These are phyloP conservation scores for Apis laboriosa DNA, from an alignment of 1,140 invertebrate species.

Conservation along the genomic window DNA sequence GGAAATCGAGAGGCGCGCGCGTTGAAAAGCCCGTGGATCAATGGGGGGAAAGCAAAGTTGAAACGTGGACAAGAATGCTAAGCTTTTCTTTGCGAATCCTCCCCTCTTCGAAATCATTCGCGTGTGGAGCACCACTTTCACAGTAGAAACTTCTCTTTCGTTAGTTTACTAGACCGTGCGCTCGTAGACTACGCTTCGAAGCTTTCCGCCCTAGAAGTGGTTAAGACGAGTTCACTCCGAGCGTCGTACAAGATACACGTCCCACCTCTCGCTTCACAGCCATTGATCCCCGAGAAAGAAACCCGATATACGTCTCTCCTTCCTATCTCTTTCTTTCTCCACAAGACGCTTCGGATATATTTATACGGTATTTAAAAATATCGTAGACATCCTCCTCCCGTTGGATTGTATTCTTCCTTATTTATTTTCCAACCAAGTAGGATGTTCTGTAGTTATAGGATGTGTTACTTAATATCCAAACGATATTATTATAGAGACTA, in stretches of 20 bases:
- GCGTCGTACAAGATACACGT: constrained; percentile 7
- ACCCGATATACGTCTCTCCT: too few relatives aligned
- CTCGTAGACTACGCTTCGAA: constrained; percentile 37
- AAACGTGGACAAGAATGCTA: constrained; percentile 33
- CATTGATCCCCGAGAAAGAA: background rate
- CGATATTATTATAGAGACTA: too few relatives aligned
- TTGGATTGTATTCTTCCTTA: too few relatives aligned
- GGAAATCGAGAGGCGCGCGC: constrained; percentile 30
- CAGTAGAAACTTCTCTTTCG: constrained; percentile 55
- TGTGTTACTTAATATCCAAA: too few relatives aligned
- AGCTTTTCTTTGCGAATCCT: constrained; percentile 45
- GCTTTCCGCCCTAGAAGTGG: constrained; percentile 24
- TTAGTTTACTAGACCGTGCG: constrained; percentile 50
- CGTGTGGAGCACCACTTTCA: constrained; percentile 47
- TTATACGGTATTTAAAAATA: background rate
- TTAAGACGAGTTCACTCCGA: constrained; percentile 51
- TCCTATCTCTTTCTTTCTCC: too few relatives aligned
- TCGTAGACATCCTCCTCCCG: too few relatives aligned
- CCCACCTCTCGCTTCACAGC: background rate
- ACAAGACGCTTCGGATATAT: background rate
- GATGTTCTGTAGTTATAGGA: too few relatives aligned
- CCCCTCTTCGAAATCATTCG: constrained; percentile 46
- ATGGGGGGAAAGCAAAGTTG: background rate
- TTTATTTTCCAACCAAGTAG: too few relatives aligned
- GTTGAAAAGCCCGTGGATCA: constrained; percentile 5